Conservation (phyloP, 2,888 invertebrate genomes). For the Gastracanthus pulcherrimus region DNA sequence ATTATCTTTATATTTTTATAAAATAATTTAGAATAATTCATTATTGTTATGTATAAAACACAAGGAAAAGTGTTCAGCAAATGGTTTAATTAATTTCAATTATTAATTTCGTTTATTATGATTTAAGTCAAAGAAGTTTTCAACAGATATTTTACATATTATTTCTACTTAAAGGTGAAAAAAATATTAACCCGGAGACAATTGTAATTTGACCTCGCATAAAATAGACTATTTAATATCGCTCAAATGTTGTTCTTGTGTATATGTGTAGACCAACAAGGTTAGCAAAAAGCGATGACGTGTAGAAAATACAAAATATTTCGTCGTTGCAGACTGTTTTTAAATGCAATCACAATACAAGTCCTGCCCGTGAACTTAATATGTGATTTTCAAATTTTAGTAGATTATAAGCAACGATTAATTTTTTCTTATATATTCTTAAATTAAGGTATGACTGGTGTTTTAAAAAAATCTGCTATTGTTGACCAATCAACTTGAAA, state of each 20-base stretch:
- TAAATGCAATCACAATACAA: background rate
- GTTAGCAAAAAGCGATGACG: conserved; percentile 8
- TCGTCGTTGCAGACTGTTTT: background rate
- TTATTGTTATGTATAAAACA: background rate
- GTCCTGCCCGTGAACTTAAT: background rate
- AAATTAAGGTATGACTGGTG: no score
- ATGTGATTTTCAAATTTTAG: background rate
- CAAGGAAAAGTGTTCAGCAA: no score
- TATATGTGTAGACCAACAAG: no score
- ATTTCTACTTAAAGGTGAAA: background rate
- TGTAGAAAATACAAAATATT: conserved; percentile 25
- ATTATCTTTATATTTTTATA: background rate
- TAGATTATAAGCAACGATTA: no score
- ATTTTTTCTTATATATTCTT: no score
- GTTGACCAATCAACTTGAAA: no score
- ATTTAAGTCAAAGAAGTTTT: no score
- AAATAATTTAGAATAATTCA: background rate
- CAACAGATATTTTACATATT: background rate
- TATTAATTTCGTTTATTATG: no score
- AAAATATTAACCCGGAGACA: background rate
- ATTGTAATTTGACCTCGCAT: conserved; percentile 21
- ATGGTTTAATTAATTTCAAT: no score
- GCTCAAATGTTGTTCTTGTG: background rate
- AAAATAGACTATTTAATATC: background rate
- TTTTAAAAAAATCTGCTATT: no score